phyloP scores from a whole-genome alignment of 2,888 invertebrate species.

The Fissipunctia ypsillon region DNA sequence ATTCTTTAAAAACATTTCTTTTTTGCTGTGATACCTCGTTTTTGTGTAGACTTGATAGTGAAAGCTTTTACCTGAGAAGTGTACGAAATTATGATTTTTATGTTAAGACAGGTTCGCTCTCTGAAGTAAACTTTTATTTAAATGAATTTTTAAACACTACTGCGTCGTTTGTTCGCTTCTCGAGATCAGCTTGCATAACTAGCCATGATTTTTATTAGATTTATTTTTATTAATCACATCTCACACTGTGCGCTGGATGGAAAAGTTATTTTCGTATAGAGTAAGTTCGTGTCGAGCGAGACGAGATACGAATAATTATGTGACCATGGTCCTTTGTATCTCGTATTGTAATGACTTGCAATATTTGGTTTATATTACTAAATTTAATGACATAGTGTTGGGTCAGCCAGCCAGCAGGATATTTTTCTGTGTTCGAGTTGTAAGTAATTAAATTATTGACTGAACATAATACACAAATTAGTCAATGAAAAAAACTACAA shows the following conservation, averaged over 20 bases:
- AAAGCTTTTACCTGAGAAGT: slow-evolving; percentile 12
- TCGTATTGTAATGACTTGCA: not conserved
- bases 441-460: not conserved
- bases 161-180: not conserved
- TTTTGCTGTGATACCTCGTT: not conserved
- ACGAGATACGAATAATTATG: not conserved
- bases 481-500: not conserved
- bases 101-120: not conserved
- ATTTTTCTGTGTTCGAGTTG: not conserved
- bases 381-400: not conserved
- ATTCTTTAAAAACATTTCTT: not conserved
- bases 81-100: not conserved
- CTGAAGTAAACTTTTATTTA: not conserved
- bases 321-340: not conserved
- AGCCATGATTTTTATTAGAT: slow-evolving; percentile 4
- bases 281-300: not conserved
- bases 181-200: slow-evolving; percentile 3
- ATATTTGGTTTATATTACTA: not conserved
- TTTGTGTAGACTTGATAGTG: slow-evolving; percentile 4
- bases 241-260: not conserved
- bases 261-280: slow-evolving; percentile 15
- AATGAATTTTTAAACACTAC: slow-evolving; percentile 1
- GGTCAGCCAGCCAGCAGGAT: not conserved
- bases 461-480: not conserved
- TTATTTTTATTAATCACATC: slow-evolving; percentile 5